Percentiles rank a stretch among this genome's conserved stretches.
phyloP scores from a whole-genome alignment of 2,113 vertebrate species.

The Stigmatopora argus region DNA sequence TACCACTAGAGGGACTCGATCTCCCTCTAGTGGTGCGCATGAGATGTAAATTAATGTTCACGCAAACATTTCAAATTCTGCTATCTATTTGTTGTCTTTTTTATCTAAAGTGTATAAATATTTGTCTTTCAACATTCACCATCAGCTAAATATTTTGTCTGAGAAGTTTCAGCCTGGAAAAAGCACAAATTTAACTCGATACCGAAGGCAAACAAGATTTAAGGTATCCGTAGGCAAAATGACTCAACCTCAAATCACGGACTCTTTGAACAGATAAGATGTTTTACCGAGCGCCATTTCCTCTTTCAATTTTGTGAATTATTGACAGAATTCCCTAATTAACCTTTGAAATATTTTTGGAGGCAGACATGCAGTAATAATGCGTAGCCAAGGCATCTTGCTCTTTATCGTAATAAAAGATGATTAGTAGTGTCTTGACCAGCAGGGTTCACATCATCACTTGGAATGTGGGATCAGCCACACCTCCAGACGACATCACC shows the following conservation, averaged over 20 bases:
- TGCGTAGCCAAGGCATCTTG: not conserved
- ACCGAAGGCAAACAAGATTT: not conserved
- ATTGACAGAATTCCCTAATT: not conserved
- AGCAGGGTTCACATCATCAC: conserved; percentile 89
- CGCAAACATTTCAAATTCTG: no score
- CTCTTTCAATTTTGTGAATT: not conserved
- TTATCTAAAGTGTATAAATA: not conserved
- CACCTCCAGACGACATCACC: conserved; percentile 87
- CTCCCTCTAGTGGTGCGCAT: no score
- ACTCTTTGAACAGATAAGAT: not conserved
- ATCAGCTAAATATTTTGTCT: not conserved
- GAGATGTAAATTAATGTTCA: no score
- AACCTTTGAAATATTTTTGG: not conserved
- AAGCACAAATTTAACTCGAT: not conserved
- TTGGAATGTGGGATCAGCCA: conserved; percentile 92
- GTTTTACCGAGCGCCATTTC: not conserved
- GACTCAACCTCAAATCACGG: not conserved
- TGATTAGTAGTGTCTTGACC: conserved; percentile 11
- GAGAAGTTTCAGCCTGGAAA: not conserved
- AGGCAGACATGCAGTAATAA: not conserved
- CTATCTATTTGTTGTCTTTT: no score
- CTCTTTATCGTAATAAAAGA: not conserved
- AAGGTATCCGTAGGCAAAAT: not conserved
- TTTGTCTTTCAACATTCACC: not conserved
- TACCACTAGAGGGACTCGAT: no score